Evolutionary conservation across 1,140 invertebrate species (phyloP).

Genomic region (Drosophila murphyi): DNA sequence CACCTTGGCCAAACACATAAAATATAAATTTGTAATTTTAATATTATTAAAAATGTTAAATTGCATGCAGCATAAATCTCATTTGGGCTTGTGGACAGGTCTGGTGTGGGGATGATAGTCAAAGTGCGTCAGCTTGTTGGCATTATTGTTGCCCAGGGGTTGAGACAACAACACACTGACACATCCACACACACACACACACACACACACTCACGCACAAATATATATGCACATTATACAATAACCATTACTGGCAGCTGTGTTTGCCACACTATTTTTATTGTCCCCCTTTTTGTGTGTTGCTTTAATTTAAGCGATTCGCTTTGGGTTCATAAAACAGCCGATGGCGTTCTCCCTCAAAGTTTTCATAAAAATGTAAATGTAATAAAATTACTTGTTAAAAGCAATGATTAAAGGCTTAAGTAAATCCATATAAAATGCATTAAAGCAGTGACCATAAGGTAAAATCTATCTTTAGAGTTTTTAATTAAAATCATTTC

Average conservation of each 20-base stretch:
- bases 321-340: slow-evolving; percentile 58
- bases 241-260: slow-evolving; percentile 75
- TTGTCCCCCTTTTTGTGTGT: slow-evolving; percentile 55
- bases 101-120: slow-evolving; percentile 5
- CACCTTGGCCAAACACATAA: slow-evolving; percentile 55
- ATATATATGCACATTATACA: slow-evolving; percentile 48
- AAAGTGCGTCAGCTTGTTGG: slow-evolving; percentile 67
- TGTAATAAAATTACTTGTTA: slow-evolving; percentile 46
- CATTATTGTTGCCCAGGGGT: slow-evolving; percentile 58
- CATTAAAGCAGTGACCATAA: no score
- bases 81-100: slow-evolving; percentile 36
- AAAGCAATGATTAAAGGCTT: slow-evolving; percentile 32
- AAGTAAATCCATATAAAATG: not conserved
- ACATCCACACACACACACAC: slow-evolving; percentile 15
- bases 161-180: slow-evolving; percentile 12
- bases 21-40: slow-evolving; percentile 79
- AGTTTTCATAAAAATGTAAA: slow-evolving; percentile 48
- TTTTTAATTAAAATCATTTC: no score
- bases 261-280: slow-evolving; percentile 78
- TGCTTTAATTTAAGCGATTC: slow-evolving; percentile 80
- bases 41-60: slow-evolving; percentile 82
- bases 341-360: slow-evolving; percentile 48
- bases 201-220: slow-evolving; percentile 15
- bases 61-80: slow-evolving; percentile 77
- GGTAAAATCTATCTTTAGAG: no score